These are phyloP conservation scores for Lasioglossum marginatum DNA, from an alignment of 2,888 invertebrate species.

Conservation along the genomic window DNA sequence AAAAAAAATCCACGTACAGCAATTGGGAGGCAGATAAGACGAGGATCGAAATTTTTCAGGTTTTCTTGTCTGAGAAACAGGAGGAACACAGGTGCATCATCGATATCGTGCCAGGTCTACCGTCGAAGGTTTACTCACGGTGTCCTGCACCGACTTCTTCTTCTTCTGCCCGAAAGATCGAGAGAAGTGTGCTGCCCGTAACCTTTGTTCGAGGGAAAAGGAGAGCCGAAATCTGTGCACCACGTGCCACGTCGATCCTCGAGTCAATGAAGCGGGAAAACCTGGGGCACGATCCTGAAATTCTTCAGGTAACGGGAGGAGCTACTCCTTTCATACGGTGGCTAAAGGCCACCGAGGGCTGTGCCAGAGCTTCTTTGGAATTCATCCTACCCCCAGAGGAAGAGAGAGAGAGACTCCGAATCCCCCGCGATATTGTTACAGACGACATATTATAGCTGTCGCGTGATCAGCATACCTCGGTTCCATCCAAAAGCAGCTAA, in stretches of 20 bases:
- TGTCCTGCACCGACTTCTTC: conserved; percentile 44
- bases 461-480: conserved; percentile 22
- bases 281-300: conserved; percentile 56
- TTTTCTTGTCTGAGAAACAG: too few relatives aligned
- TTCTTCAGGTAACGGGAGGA: conserved; percentile 60
- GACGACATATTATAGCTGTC: conserved; percentile 25
- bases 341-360: conserved; percentile 25
- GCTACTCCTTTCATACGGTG: conserved; percentile 5
- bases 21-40: background rate
- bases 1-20: background rate
- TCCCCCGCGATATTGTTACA: conserved; percentile 41
- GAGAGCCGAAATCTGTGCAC: conserved; percentile 52
- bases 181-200: conserved; percentile 18
- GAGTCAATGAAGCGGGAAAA: conserved; percentile 52
- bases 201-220: conserved; percentile 46
- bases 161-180: background rate
- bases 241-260: conserved; percentile 55
- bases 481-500: background rate
- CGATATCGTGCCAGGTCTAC: conserved; percentile 16
- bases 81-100: conserved; percentile 31
- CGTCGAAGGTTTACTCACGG: conserved; percentile 25
- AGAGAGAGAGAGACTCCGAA: background rate
- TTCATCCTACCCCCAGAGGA: conserved; percentile 34
- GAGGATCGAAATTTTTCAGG: background rate
- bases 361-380: conserved; percentile 28